A percentile compares a stretch with the other conserved stretches of the same genome.
phyloP scores from a whole-genome alignment of 2,113 vertebrate species.

The Crotophaga sulcirostris region DNA sequence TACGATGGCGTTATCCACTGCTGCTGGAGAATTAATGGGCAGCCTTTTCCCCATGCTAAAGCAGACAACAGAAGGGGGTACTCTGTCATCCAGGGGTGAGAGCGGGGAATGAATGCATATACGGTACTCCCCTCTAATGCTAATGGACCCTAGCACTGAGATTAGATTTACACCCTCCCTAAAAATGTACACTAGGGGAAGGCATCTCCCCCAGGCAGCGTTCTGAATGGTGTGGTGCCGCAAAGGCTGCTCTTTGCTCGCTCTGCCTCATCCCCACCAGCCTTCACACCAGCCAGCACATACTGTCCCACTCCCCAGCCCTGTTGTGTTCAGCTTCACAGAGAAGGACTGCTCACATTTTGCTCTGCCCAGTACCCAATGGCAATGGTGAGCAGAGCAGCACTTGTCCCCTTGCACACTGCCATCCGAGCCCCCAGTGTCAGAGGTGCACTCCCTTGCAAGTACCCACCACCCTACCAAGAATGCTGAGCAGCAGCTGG shows the following conservation, averaged over 20 bases:
- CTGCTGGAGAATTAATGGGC: slow-evolving; percentile 57
- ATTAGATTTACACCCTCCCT: slow-evolving; percentile 75
- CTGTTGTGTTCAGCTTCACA: not conserved
- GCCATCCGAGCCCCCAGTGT: too few species aligned
- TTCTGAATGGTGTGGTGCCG: not conserved
- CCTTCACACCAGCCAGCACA: not conserved
- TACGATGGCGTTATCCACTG: slow-evolving; percentile 46
- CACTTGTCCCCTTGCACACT: rapidly evolving
- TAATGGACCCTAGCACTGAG: slow-evolving; percentile 71
- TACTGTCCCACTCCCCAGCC: not conserved
- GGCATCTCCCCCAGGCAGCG: slow-evolving; percentile 51
- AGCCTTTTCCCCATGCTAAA: slow-evolving; percentile 38
- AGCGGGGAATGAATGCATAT: slow-evolving; percentile 59
- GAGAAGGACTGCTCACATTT: not conserved
- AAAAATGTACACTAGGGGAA: slow-evolving; percentile 33
- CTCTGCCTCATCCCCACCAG: not conserved
- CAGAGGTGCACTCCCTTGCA: not conserved
- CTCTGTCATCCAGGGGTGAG: slow-evolving; percentile 67
- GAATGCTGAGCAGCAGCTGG: not conserved
- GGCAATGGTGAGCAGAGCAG: not conserved
- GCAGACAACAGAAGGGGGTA: slow-evolving; percentile 54
- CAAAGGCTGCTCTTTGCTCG: not conserved
- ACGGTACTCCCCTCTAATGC: slow-evolving; percentile 67
- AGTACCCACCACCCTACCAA: not conserved
- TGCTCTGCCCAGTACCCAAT: not conserved